Conservation (phyloP, 2,113 vertebrate genomes). For the Crocuta crocuta region DNA sequence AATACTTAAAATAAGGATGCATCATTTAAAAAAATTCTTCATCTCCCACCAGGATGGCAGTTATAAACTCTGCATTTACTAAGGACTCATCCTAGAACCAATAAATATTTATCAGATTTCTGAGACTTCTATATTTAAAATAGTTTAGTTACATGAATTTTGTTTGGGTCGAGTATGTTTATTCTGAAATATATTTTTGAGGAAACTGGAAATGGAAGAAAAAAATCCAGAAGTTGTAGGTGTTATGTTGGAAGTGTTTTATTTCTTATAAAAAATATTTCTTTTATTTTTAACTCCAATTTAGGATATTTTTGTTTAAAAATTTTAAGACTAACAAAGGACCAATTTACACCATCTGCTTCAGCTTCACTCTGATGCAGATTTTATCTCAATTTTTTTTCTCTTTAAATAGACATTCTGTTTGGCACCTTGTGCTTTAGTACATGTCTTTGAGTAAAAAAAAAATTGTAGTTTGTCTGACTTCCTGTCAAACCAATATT, state of each 20-base stretch:
- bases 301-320: slow-evolving; percentile 70
- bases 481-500: slow-evolving; percentile 78
- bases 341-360: slow-evolving; percentile 78
- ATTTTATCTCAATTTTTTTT: slow-evolving; percentile 57
- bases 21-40: not conserved
- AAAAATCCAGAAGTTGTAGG: slow-evolving; percentile 52
- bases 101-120: slow-evolving; percentile 61
- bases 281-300: slow-evolving; percentile 45
- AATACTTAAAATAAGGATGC: not conserved
- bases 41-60: not conserved
- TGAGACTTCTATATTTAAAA: slow-evolving; percentile 47
- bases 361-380: slow-evolving; percentile 54
- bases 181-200: slow-evolving; percentile 50
- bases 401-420: slow-evolving; percentile 68
- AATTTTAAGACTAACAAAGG: slow-evolving; percentile 72
- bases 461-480: slow-evolving; percentile 55
- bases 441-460: slow-evolving; percentile 59
- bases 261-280: slow-evolving; percentile 46
- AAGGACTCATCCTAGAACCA: slow-evolving; percentile 20
- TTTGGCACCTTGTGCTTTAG: slow-evolving; percentile 67
- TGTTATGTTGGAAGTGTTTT: slow-evolving; percentile 59
- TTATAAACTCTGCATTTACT: slow-evolving; percentile 34
- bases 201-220: slow-evolving; percentile 8
- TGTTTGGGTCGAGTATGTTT: slow-evolving; percentile 41
- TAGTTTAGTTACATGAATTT: slow-evolving; percentile 41